A percentile compares a stretch with the other conserved stretches of the same genome.
Conservation (phyloP, 2,113 vertebrate species). For the Melanotaenia duboulayi region DNA sequence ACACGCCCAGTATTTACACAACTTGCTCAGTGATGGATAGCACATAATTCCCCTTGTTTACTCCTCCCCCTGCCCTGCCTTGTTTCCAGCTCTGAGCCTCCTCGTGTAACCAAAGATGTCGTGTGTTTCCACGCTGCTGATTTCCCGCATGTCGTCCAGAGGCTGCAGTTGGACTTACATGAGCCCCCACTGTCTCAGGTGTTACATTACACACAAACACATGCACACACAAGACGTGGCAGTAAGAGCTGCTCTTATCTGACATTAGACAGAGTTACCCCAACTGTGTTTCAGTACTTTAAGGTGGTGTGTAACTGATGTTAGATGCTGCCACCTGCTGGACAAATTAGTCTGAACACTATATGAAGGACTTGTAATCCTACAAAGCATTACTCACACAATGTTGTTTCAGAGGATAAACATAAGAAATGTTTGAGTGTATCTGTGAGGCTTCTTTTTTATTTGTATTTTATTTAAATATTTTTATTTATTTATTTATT, state of each 20-base stretch:
- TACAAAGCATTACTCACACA: too few relatives aligned
- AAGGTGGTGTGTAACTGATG: conserved; percentile 1
- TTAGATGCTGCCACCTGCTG: conserved; percentile 55
- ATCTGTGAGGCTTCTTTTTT: too few relatives aligned
- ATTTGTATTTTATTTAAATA: too few relatives aligned
- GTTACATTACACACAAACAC: conserved; percentile 30
- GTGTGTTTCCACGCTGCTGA: conserved; percentile 98
- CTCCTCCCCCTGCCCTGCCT: conserved; percentile 8
- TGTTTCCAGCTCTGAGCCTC: conserved; percentile 87
- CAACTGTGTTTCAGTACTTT: background rate
- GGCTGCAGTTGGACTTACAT: conserved; percentile 94
- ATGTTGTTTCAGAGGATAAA: too few relatives aligned
- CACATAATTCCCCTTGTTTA: conserved; percentile 10
- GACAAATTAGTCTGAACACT: conserved; percentile 12
- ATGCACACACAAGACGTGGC: background rate
- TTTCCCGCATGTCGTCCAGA: conserved; percentile 93
- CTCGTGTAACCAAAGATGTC: conserved; percentile 99
- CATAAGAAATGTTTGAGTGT: too few relatives aligned
- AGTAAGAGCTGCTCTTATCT: background rate
- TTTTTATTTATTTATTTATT: too few relatives aligned
- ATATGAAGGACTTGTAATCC: background rate
- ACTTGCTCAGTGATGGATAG: background rate
- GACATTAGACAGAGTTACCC: conserved; percentile 2
- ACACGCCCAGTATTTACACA: conserved; percentile 19
- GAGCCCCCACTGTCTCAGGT: conserved; percentile 98